Evolutionary conservation across 2,888 invertebrate species (phyloP).

Genomic region (Watsonalla cultraria): DNA sequence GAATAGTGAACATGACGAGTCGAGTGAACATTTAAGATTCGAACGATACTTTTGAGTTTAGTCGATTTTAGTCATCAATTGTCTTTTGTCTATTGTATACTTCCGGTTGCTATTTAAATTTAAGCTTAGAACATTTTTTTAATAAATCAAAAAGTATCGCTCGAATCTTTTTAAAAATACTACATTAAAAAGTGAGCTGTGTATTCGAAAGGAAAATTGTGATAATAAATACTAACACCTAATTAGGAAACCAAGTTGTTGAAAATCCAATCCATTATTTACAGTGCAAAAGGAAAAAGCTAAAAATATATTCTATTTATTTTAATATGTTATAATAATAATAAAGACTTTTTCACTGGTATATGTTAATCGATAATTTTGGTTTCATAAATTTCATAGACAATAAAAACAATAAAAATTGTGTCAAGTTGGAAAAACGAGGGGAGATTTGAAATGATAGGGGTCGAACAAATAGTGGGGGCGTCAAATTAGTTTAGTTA

Average conservation of each 20-base stretch:
- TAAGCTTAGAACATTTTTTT: too few species aligned
- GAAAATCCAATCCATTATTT: conserved; percentile 48
- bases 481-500: conserved; percentile 43
- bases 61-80: too few species aligned
- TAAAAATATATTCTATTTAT: conserved; percentile 22
- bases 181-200: conserved; percentile 18
- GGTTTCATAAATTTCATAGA: conserved; percentile 4
- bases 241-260: conserved; percentile 49
- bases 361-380: conserved; percentile 6
- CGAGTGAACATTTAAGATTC: background rate
- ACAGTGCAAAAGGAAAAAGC: conserved; percentile 58
- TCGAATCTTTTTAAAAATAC: conserved; percentile 22
- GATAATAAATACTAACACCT: conserved; percentile 65
- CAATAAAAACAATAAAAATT: conserved; percentile 7
- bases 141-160: conserved; percentile 1
- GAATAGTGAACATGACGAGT: conserved; percentile 21
- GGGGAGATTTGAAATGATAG: conserved; percentile 10
- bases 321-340: conserved; percentile 5
- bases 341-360: conserved; percentile 49
- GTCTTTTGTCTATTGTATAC: too few species aligned
- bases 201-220: conserved; percentile 30
- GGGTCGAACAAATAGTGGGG: conserved; percentile 23
- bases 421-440: conserved; percentile 11
- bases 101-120: too few species aligned
- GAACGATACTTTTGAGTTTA: background rate